A percentile compares a stretch with the other conserved stretches of the same genome.
phyloP scores from a whole-genome alignment of 2,888 invertebrate genomes.

The Lamellibrachia columna region DNA sequence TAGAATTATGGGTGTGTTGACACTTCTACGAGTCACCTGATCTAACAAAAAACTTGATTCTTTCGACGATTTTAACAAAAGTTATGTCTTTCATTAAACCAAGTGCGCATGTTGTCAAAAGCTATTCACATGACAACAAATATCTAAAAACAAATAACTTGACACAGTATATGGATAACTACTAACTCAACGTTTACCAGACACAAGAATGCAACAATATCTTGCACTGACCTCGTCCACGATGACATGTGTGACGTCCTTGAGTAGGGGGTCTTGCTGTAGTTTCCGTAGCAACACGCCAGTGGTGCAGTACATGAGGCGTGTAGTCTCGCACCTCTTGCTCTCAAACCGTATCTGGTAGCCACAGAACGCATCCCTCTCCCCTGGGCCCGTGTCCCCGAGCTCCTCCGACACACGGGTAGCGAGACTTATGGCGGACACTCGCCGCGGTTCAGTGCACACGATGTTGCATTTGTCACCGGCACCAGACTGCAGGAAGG shows the following conservation, averaged over 20 bases:
- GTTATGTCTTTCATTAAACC: no score
- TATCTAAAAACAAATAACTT: background rate
- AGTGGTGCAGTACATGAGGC: slow-evolving; percentile 82
- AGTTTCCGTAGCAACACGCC: slow-evolving; percentile 85
- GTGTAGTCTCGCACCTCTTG: slow-evolving; percentile 49
- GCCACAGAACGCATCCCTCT: slow-evolving; percentile 41
- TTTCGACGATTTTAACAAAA: no score
- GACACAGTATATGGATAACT: background rate
- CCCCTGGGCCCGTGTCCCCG: slow-evolving; percentile 53
- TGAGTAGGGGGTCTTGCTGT: slow-evolving; percentile 72
- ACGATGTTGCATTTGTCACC: slow-evolving; percentile 51
- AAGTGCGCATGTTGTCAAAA: no score
- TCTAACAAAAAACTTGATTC: no score
- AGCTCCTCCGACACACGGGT: slow-evolving; percentile 59
- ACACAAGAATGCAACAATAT: slow-evolving; percentile 17
- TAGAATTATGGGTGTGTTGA: no score
- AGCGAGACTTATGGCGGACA: slow-evolving; percentile 60
- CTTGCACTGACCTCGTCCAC: slow-evolving; percentile 59
- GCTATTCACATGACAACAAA: no score
- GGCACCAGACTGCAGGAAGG: slow-evolving; percentile 33
- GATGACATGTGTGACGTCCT: slow-evolving; percentile 55
- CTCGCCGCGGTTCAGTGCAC: slow-evolving; percentile 61
- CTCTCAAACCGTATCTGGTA: slow-evolving; percentile 53
- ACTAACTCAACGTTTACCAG: background rate
- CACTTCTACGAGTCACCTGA: no score